A percentile compares a stretch with the other conserved stretches of the same genome.
These are phyloP conservation scores for Apis dorsata DNA, from an alignment of 1,140 invertebrate species.

Conservation along the genomic window DNA sequence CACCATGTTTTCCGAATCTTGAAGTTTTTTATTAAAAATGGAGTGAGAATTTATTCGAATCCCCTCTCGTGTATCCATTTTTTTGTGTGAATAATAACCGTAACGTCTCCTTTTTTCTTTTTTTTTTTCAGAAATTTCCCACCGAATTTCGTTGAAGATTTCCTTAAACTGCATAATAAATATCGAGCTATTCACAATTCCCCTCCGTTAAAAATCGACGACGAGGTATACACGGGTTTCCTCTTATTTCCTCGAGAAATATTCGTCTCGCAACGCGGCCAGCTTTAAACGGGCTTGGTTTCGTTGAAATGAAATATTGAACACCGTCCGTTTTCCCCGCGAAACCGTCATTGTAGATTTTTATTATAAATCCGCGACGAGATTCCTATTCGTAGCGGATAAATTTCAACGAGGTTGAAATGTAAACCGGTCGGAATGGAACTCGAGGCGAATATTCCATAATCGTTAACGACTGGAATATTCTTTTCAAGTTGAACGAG, in stretches of 20 bases:
- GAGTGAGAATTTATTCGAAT: background rate
- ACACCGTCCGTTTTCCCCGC: background rate
- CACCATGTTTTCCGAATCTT: background rate
- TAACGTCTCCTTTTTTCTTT: background rate
- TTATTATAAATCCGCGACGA: background rate
- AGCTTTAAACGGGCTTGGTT: background rate
- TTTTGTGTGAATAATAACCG: too few relatives aligned
- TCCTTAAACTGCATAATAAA: slow-evolving; percentile 84
- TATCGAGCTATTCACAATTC: slow-evolving; percentile 83
- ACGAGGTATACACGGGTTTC: slow-evolving; percentile 79
- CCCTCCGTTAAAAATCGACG: slow-evolving; percentile 81
- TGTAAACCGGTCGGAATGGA: background rate
- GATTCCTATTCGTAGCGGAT: background rate
- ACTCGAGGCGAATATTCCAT: background rate
- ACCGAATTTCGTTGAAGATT: slow-evolving; percentile 76
- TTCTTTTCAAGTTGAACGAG: slow-evolving; percentile 75
- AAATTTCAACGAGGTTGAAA: background rate
- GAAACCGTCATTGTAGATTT: background rate
- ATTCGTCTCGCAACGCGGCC: background rate
- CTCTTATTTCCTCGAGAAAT: background rate
- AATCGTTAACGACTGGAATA: background rate
- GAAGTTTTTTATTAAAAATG: slow-evolving; percentile 8
- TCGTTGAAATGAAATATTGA: background rate
- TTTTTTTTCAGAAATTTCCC: slow-evolving; percentile 14
- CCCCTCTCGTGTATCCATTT: too few relatives aligned